Evolutionary conservation across 2,113 vertebrate species (phyloP), one percentile per base, ranked within the genome.

Genomic region (Poeciliopsis retropinna): DNA sequence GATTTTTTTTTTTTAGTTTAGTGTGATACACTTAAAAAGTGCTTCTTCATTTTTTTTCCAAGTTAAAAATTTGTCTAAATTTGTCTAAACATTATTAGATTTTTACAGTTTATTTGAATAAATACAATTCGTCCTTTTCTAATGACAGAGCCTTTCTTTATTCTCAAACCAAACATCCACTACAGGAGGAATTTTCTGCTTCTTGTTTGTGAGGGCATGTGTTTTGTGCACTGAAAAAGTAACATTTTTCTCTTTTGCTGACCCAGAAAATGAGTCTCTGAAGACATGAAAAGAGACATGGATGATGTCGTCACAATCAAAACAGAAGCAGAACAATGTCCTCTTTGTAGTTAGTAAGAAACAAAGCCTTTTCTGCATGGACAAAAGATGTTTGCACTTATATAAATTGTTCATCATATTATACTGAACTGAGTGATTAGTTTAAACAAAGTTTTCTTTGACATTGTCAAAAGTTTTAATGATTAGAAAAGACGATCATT

Each of bases 301-400:
- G 73, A 83, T 73, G 82, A 83, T 80, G 75, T 73, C 76, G 75
- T 80, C 67, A 41, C 3, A 15, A 72, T 76, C 64, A 83, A 67
- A 73, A 80, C 71, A 34, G 54, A 39, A 64, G 61, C 78, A 79
- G 79, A 81, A 87, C 87, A 89, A 88, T 81, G 81, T 64, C 60
- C 72, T 79, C 85, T 89, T 73, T 87, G 44, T 84, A 37, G 22
- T 31, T 70, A 68, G 77, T 10, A 72, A 63, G 57, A 70, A 85
- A 82, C 72, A 61, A 75, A 60, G 72, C 22, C 5, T 57, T 75
- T 29, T 67, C 37, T 83, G 44, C 73, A 76, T 70, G 63, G n/a
- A 72, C 60, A 76, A 64, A 80, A 68, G 44, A 47, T 28, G 67
- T 75, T 67, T 39, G 72, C 28, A 71, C 54, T 65, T 60, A 70